Evolutionary conservation across 1,140 invertebrate genomes (phyloP), one percentile per base, ranked within the genome.

Genomic region (Hycleus cichorii): DNA sequence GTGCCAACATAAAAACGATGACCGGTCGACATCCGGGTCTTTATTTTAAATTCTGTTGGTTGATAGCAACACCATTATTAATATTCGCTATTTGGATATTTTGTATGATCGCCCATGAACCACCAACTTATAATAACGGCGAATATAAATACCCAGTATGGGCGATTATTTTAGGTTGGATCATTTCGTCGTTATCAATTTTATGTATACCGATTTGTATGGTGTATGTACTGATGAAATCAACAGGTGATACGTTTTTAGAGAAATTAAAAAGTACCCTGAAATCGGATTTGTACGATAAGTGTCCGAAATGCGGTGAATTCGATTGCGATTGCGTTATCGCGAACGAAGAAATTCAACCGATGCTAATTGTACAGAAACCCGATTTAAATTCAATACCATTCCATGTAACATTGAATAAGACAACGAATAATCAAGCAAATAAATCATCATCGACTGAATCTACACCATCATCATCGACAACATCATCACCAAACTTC

Each of bases 111-210:
- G 90, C 93, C 74, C 93, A 94, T 72, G 83, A 86, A 65, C 83
- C 87, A 25, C 88, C 91, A 2, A 87, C 83, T 45, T 90, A 93
- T 69, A 83, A 84, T 60, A 87, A 87, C 67, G 85, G 85, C 6
- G 76, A 81, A 18, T 92, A 93, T 65, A 75, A 77, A 18, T 95
- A 91, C 73, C 91, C 93, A 0, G 72, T 73, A 51, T 95, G 91
- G 90, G 91, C 90, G 6, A 86, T 91, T 67, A 83, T 79, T 3
- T 73, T 94, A 11, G 93, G 93, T n/a, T 95, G 92, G 92, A 77
- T 83, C 53, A 87, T 94, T 53, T 86, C 91, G 4, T 85, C 85
- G 5, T 73, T 89, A 10, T 93, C 90, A 2, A 78, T 95, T 32
- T 71, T 90, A n/a, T 92, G 90, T 69, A 91, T 95, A 72, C 91